Evolutionary conservation across 2,888 invertebrate species (phyloP).

Genomic region (Aspidapion aeneum): DNA sequence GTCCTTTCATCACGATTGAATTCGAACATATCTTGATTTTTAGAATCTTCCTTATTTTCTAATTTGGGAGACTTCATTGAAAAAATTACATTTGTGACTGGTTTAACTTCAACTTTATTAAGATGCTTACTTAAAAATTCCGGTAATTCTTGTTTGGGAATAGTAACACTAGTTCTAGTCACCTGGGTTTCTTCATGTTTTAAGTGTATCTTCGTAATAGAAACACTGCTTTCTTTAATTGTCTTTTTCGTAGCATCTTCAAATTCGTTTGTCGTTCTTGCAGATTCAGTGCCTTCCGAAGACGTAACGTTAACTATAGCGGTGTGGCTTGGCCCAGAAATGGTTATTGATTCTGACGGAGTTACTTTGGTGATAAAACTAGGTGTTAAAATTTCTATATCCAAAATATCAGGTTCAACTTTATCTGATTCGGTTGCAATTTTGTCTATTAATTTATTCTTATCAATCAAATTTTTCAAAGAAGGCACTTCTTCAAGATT

Average conservation of each 20-base stretch:
- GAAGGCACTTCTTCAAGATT: conserved; percentile 49
- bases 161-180: conserved; percentile 37
- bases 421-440: conserved; percentile 8
- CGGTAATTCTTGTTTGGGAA: conserved; percentile 51
- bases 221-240: conserved; percentile 46
- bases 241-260: conserved; percentile 31
- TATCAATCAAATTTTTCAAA: conserved; percentile 19
- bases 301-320: conserved; percentile 38
- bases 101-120: conserved; percentile 64
- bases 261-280: conserved; percentile 9
- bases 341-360: conserved; percentile 32
- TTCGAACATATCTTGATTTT: neutral
- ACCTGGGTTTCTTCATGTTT: conserved; percentile 52
- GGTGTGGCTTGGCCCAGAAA: conserved; percentile 43
- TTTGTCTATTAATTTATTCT: neutral
- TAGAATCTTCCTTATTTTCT: conserved; percentile 32
- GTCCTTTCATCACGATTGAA: neutral
- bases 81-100: conserved; percentile 61
- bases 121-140: conserved; percentile 70
- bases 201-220: conserved; percentile 57
- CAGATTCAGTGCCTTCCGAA: conserved; percentile 22
- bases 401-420: conserved; percentile 10
- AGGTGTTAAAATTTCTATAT: neutral
- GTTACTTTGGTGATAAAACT: neutral
- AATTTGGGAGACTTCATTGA: conserved; percentile 53